Base-by-base conservation (phyloP, 2,888 invertebrate genomes). In the Chydorus sphaericus region DNA sequence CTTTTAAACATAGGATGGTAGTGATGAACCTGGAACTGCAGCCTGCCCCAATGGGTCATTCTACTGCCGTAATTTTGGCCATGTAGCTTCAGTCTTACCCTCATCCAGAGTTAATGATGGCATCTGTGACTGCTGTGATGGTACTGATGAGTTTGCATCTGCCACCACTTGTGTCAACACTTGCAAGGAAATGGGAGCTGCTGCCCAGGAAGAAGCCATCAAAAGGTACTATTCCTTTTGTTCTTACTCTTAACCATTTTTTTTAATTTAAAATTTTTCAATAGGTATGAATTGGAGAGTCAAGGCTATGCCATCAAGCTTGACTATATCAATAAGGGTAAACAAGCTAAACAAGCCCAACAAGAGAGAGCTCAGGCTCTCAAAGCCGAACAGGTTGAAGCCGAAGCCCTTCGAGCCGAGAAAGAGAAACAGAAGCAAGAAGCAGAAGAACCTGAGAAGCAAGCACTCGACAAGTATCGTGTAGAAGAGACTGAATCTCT, bases 21-120 rank as follows among this genome's bases (percentile, higher is more conserved):
- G 85, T 65, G 89, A 89, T 66, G 85, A 85, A 68, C 82, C 84
- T 49, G 91, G 92, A 59, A 96, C 94, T 7, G 81, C 81, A 65
- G 96, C 96, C 8, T 96, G 96, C 69, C 71, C 78, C 0, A 81
- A 82, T 67, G 89, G 91, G 3, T 73, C 76, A 38, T 96, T 93
- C 71, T 84, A 83, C 67, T 96, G 96, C 71, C 75, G 79, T 39
- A 88, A 93, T 71, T 78, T 82, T 52, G 94, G 94, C 5, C 79
- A 84, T 69, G 77, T 77, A 64, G 73, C 85, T 1, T 69, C 74
- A 56, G 39, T 86, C 64, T 81, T 97, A 62, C 80, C 83, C 10
- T 86, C 92, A 1, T 82, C 82, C 60, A 77, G 84, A 66, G 84
- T 97, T 0, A 92, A 93, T 70, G 94, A 96, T 76, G 88, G 89